Base-by-base conservation (phyloP, 2,113 vertebrate species). In the Pelecanoides urinatrix region DNA sequence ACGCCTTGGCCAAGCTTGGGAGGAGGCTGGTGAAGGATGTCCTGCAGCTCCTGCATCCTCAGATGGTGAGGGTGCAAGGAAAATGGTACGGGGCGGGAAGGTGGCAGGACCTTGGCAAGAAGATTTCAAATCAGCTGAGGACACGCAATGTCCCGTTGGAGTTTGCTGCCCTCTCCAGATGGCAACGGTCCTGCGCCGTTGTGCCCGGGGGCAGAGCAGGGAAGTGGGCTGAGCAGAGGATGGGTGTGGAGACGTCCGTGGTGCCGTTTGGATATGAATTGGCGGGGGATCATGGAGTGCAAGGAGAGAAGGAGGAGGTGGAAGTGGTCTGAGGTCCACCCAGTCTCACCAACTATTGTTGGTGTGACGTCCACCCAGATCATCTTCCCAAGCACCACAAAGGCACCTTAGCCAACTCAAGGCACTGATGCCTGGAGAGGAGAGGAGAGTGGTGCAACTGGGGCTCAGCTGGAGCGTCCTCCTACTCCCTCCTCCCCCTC, bases 111-210 rank as follows among this genome's bases (percentile, higher is more conserved):
- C 26, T 86, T 63, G 70, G 45, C 27, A 42, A 17, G 52, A 85
- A 25, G 42, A 56, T 58, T 66, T 62, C 38, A n/a, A 20, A 62
- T 30, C 36, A 62, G 13, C 13, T 49, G 18, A 59, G 29, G 15
- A 12, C 36, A 40, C 2, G 0, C 13, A 11, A 7, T 56, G 29
- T 26, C 45, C n/a, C 1, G 0, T 5, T 38, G 72, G 22, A 55
- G 16, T 36, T 30, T 75, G 30, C 56, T 76, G 68, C 36, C 40
- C 27, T 77, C 40, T 52, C 68, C 23, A 56, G 49, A 45, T 23
- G 36, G n/a, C 13, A 44, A n/a, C 34, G 23, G 7, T 45, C 53
- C 40, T 3, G 4, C 8, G 9, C 26, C 0, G 0, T 34, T 25
- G 45, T 61, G 68, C 36, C 58, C 30, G 49, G 20, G 26, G 38